Evolutionary conservation across 2,797 vertebrate genomes (phyloP).

Genomic region (Silurus lanzhouensis): DNA sequence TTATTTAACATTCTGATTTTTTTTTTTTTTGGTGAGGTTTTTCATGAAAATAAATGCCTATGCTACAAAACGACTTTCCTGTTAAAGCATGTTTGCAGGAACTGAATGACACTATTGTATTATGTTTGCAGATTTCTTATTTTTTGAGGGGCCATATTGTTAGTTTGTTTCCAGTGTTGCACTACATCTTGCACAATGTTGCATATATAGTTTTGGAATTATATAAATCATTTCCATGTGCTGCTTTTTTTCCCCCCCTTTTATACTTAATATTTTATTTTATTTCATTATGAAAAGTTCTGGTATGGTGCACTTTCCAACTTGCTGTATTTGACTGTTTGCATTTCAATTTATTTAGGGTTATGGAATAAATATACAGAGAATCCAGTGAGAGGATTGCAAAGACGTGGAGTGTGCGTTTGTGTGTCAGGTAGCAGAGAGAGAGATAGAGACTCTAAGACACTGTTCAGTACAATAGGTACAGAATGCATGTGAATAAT

Average conservation of each 20-base stretch:
- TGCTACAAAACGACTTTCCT: background rate
- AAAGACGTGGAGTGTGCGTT: background rate
- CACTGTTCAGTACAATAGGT: background rate
- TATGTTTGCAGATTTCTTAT: background rate
- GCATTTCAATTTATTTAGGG: conserved; percentile 15
- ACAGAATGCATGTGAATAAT: conserved; percentile 20
- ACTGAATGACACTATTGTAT: background rate
- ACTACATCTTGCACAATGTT: conserved; percentile 14
- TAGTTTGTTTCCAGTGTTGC: conserved; percentile 12
- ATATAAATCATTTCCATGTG: background rate
- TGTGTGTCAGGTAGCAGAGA: background rate
- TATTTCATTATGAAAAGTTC: background rate
- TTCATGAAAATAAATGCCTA: background rate
- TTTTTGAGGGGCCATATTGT: background rate
- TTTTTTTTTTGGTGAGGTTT: background rate
- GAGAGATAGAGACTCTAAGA: too few relatives aligned
- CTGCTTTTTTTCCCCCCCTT: too few relatives aligned
- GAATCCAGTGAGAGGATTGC: conserved; percentile 19
- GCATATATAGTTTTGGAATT: conserved; percentile 3
- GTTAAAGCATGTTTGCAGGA: background rate
- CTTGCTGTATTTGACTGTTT: conserved; percentile 30
- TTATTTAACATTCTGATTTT: background rate
- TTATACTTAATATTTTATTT: background rate
- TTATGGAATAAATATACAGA: conserved; percentile 10
- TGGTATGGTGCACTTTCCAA: conserved; percentile 42